Percentiles rank a stretch among this genome's conserved stretches.
These are phyloP conservation scores for Centroberyx gerrardi DNA, from an alignment of 2,797 vertebrate genomes.

Conservation along the genomic window DNA sequence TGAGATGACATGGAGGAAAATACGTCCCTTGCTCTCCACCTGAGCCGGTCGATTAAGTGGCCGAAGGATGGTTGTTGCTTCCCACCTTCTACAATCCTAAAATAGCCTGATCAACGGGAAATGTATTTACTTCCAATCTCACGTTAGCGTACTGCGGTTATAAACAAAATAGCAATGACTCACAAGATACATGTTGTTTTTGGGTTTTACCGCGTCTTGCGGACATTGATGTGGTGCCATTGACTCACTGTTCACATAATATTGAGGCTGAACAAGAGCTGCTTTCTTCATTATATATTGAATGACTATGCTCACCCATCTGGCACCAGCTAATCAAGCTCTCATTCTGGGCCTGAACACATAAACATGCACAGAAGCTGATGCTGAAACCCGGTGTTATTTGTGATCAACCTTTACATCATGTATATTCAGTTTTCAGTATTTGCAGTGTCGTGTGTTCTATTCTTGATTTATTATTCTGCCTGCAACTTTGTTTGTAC, in stretches of 20 bases:
- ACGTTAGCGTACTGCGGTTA: background rate
- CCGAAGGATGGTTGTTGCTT: slow-evolving; percentile 10
- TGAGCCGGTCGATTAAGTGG: background rate
- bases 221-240: background rate
- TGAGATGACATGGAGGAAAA: background rate
- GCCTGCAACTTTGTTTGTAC: too few relatives aligned
- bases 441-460: background rate
- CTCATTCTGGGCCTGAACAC: background rate
- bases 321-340: slow-evolving; percentile 6
- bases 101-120: slow-evolving; percentile 5
- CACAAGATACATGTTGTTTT: slow-evolving; percentile 11
- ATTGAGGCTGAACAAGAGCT: background rate
- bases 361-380: background rate
- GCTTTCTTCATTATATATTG: background rate
- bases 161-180: slow-evolving; percentile 28
- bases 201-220: background rate
- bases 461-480: background rate
- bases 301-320: slow-evolving; percentile 2
- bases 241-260: slow-evolving; percentile 2
- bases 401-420: background rate
- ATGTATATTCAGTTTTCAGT: background rate
- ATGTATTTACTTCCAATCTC: slow-evolving; percentile 5
- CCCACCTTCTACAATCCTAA: background rate
- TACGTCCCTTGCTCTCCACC: slow-evolving; percentile 8
- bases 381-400: background rate